phyloP scores from a whole-genome alignment of 2,888 invertebrate species.

The Philhelius pedissequus region DNA sequence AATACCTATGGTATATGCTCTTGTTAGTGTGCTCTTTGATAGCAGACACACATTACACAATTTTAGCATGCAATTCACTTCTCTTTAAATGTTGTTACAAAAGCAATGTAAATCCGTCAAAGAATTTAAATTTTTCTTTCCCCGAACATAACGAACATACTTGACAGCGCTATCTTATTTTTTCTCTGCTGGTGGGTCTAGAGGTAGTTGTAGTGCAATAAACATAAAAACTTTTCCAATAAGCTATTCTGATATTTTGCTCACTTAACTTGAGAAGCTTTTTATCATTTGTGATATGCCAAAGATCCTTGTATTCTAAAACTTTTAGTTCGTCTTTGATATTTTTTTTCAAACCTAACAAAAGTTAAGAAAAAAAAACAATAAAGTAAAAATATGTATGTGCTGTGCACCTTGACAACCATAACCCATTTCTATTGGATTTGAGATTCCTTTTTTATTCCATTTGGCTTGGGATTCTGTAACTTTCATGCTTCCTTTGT shows the following conservation, averaged over 20 bases:
- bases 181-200: too few species aligned
- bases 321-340: constrained; percentile 21
- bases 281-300: constrained; percentile 26
- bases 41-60: too few species aligned
- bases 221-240: constrained; percentile 47
- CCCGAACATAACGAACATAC: background rate
- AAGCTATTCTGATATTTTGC: constrained; percentile 41
- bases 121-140: background rate
- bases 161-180: background rate
- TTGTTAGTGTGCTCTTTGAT: too few species aligned
- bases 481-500: constrained; percentile 1
- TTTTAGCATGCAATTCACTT: background rate
- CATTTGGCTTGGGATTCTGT: background rate
- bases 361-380: background rate
- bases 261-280: constrained; percentile 33
- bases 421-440: background rate
- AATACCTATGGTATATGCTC: too few species aligned
- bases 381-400: background rate
- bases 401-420: background rate
- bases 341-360: background rate
- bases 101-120: background rate
- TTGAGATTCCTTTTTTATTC: background rate
- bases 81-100: background rate
- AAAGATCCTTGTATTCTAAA: constrained; percentile 27
- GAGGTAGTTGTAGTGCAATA: background rate